These are phyloP conservation scores for Craniophora ligustri DNA, from an alignment of 2,888 invertebrate species.

Conservation along the genomic window DNA sequence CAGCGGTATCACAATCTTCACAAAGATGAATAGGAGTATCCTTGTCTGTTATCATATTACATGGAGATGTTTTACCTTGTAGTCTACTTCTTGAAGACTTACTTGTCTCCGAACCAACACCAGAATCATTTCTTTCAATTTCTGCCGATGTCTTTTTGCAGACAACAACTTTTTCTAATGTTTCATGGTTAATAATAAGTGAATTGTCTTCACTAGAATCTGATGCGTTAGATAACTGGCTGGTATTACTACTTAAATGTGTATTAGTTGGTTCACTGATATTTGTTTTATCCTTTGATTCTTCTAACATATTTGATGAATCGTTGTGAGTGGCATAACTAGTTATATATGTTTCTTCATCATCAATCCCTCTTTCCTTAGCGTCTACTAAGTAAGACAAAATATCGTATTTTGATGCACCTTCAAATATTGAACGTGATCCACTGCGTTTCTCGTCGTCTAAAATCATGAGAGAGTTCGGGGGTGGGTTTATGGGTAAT, in stretches of 20 bases:
- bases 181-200: slow-evolving; percentile 89
- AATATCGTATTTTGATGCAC: slow-evolving; percentile 96
- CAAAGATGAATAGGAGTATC: slow-evolving; percentile 91
- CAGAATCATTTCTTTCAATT: slow-evolving; percentile 97
- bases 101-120: slow-evolving; percentile 97
- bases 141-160: slow-evolving; percentile 91
- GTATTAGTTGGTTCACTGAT: slow-evolving; percentile 72
- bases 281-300: slow-evolving; percentile 88
- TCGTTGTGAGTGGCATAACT: slow-evolving; percentile 87
- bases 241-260: slow-evolving; percentile 91
- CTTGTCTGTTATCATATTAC: slow-evolving; percentile 84
- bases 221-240: slow-evolving; percentile 94
- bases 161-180: slow-evolving; percentile 85
- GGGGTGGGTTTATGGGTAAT: slow-evolving; percentile 93
- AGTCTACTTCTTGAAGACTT: slow-evolving; percentile 94
- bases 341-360: slow-evolving; percentile 92
- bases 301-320: slow-evolving; percentile 85
- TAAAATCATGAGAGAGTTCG: slow-evolving; percentile 90
- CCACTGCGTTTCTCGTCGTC: slow-evolving; percentile 92
- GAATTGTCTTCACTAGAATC: slow-evolving; percentile 96
- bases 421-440: slow-evolving; percentile 92
- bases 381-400: slow-evolving; percentile 96
- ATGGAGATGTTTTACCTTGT: slow-evolving; percentile 88
- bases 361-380: slow-evolving; percentile 92
- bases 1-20: slow-evolving; percentile 95